Evolutionary conservation across 2,797 vertebrate genomes (phyloP).

Genomic region (Platyrinchus mystaceus): DNA sequence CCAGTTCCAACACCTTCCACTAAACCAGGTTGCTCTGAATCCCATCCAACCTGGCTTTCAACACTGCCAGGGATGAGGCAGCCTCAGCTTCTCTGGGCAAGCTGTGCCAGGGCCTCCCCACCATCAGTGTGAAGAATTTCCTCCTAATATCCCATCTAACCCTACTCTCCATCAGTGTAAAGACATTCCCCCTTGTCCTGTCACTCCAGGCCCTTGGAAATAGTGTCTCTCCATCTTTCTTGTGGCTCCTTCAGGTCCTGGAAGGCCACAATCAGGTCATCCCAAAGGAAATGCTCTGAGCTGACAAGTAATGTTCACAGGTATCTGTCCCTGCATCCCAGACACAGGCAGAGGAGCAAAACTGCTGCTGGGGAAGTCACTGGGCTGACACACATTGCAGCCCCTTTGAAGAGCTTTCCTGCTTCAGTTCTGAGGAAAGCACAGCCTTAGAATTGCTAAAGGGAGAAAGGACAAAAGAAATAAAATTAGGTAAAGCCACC

Average conservation of each 20-base stretch:
- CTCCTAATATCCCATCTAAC: accelerated
- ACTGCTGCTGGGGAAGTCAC: background rate
- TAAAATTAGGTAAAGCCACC: background rate
- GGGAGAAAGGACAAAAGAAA: background rate
- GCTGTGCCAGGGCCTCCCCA: background rate
- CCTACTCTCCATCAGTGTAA: background rate
- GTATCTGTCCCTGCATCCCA: background rate
- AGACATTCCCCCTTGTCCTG: background rate
- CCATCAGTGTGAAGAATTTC: background rate
- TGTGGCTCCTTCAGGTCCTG: background rate
- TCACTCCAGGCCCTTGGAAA: background rate
- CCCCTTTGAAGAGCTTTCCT: background rate
- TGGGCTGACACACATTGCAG: background rate
- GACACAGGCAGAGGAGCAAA: background rate
- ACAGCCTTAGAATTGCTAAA: background rate
- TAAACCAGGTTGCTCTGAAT: background rate
- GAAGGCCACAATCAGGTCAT: background rate
- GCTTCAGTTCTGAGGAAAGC: background rate
- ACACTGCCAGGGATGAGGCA: background rate
- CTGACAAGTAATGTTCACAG: background rate
- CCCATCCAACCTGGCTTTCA: background rate
- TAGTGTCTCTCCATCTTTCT: background rate
- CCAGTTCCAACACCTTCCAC: background rate
- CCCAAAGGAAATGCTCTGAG: background rate
- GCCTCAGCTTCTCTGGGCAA: background rate